Evolutionary conservation across 2,113 vertebrate genomes (phyloP).

Genomic region (Scophthalmus maximus): DNA sequence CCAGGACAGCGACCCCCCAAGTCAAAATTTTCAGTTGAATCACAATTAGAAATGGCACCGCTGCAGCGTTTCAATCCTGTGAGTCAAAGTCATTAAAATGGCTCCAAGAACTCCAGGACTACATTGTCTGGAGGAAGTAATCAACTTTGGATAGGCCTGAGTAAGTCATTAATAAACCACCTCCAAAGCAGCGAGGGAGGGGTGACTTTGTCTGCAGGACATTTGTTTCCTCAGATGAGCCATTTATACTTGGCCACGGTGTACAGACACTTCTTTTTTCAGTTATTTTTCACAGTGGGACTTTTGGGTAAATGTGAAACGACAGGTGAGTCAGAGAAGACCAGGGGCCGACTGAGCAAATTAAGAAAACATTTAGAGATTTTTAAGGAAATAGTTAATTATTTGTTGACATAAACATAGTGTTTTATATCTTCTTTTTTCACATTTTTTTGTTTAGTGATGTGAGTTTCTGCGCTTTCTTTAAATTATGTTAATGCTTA

Average conservation of each 20-base stretch:
- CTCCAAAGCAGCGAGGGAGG: slow-evolving; percentile 21
- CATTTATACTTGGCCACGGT: not conserved
- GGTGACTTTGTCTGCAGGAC: slow-evolving; percentile 54
- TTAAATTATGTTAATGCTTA: no score
- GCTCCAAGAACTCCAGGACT: slow-evolving; percentile 57
- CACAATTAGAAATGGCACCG: slow-evolving; percentile 74
- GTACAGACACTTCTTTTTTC: no score
- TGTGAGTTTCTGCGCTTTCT: no score
- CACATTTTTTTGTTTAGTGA: no score
- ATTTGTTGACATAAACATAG: no score
- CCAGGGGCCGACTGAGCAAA: no score
- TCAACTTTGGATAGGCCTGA: slow-evolving; percentile 74
- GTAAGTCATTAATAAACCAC: slow-evolving; percentile 70
- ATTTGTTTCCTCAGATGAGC: slow-evolving; percentile 19
- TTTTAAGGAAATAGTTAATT: no score
- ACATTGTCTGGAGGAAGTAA: slow-evolving; percentile 66
- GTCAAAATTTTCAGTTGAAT: slow-evolving; percentile 77
- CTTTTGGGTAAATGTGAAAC: no score
- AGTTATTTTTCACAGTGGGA: no score
- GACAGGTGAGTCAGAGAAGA: not conserved
- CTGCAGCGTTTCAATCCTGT: slow-evolving; percentile 68
- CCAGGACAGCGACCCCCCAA: slow-evolving; percentile 48
- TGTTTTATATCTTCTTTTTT: no score
- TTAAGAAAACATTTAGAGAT: no score
- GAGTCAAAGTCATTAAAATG: slow-evolving; percentile 71